These are phyloP conservation scores for Mylabris phalerata DNA, from an alignment of 1,140 invertebrate genomes.

Conservation along the genomic window DNA sequence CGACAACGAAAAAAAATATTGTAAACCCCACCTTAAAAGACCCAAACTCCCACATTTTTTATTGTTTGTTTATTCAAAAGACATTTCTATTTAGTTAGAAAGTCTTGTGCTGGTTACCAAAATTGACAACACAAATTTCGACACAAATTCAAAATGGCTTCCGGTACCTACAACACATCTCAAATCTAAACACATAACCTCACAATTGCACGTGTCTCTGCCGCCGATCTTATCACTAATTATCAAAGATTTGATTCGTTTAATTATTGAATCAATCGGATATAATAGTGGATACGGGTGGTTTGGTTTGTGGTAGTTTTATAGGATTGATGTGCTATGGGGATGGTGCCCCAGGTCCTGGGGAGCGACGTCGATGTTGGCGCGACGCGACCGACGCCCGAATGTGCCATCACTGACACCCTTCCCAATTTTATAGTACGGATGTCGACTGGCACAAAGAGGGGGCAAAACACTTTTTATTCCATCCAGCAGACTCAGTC, in stretches of 20 bases:
- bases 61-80: too few species aligned
- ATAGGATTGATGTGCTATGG: background rate
- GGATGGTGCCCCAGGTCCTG: constrained; percentile 17
- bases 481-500: constrained; percentile 40
- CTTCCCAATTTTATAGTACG: constrained; percentile 42
- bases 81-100: too few species aligned
- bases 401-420: constrained; percentile 41
- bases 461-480: constrained; percentile 44
- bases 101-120: too few species aligned
- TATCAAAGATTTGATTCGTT: background rate
- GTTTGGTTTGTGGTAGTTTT: background rate
- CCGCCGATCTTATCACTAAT: background rate
- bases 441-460: constrained; percentile 34
- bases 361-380: constrained; percentile 15
- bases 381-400: constrained; percentile 37
- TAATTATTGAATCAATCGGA: background rate
- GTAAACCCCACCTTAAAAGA: too few species aligned
- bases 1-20: too few species aligned
- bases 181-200: constrained; percentile 9
- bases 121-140: too few species aligned
- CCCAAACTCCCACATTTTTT: too few species aligned
- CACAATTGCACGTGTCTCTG: constrained; percentile 4
- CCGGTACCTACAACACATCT: constrained; percentile 10
- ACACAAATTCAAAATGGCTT: constrained; percentile 6
- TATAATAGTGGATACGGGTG: background rate